Evolutionary conservation across 2,888 invertebrate species (phyloP), one percentile per base, ranked within the genome.

Genomic region (Tiphia femorata): DNA sequence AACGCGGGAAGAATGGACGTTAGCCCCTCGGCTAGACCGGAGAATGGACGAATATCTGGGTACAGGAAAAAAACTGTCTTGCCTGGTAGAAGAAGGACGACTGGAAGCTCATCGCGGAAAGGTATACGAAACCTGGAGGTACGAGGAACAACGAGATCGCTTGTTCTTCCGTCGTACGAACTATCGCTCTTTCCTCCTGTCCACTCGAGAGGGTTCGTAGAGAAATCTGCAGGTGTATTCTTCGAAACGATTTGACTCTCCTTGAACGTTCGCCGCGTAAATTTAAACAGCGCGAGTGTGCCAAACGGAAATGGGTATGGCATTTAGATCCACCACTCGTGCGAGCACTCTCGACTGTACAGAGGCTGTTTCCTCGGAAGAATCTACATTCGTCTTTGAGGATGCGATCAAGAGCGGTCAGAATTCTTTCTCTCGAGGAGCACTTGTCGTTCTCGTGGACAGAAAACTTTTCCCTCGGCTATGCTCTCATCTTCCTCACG

Each of bases 1-100:
- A 66, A 69, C 56, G 42, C 46, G 51, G 35, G 41, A 51, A 69
- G 69, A 69, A 69, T 69, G 66, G 56, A 58, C 53, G 61, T 67
- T 33, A 33, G 33, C 6, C 14, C n/a, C 33, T n/a, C 33, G 33
- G 12, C 33, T 6, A 6, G 14, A 41, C 35, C 2, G 6, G 16
- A 37, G 19, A 14, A 27, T 35, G 17, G 20, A 47, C 33, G 33
- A 6, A 33, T 33, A 14, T 14, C 2, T 14, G 33, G 33, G 25
- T 5, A n/a, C 14, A 4, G 33, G 7, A 14, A n/a, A 33, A 33
- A 33, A 33, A 33, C 6, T n/a, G 29, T 2, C 29, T 29, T 12
- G 2, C 10, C n/a, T 14, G n/a, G 35, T 19, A 30, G 16, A 30
- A 40, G 40, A 40, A 33, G n/a, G n/a, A n/a, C n/a, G n/a, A n/a